Evolutionary conservation across 1,140 invertebrate genomes (phyloP).

Genomic region (Andrena cerasifolii): DNA sequence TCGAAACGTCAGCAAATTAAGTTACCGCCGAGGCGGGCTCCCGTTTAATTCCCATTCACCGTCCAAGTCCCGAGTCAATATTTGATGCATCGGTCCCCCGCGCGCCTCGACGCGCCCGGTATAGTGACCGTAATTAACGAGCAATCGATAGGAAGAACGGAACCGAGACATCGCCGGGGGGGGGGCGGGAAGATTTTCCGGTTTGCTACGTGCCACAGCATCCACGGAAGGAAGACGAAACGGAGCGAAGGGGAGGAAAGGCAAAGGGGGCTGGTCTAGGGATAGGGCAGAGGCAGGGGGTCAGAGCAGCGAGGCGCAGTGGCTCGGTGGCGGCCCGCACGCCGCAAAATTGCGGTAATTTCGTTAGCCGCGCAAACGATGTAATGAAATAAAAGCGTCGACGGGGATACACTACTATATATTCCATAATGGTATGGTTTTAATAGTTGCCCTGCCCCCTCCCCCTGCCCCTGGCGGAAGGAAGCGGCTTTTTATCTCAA

Average conservation of each 20-base stretch:
- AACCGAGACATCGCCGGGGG: slow-evolving; percentile 10
- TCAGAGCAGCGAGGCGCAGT: slow-evolving; percentile 8
- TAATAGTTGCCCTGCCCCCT: slow-evolving; percentile 57
- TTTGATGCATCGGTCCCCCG: slow-evolving; percentile 21
- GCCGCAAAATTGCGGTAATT: slow-evolving; percentile 71
- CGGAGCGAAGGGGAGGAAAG: background rate
- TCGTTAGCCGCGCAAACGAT: slow-evolving; percentile 67
- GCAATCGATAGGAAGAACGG: slow-evolving; percentile 29
- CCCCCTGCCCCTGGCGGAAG: slow-evolving; percentile 48
- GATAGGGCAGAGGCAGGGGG: background rate
- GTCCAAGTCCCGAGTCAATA: background rate
- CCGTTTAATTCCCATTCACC: background rate
- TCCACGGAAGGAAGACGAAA: slow-evolving; percentile 10
- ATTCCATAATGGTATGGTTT: slow-evolving; percentile 64
- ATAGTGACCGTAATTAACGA: slow-evolving; percentile 45
- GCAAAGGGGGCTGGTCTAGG: background rate
- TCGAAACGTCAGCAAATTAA: too few relatives aligned
- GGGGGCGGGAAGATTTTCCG: slow-evolving; percentile 28
- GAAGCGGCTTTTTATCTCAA: slow-evolving; percentile 60
- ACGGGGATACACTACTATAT: slow-evolving; percentile 47
- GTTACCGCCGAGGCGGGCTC: background rate
- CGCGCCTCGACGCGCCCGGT: background rate
- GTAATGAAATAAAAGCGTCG: slow-evolving; percentile 72
- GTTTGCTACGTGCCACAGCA: slow-evolving; percentile 5
- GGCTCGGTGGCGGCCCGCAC: slow-evolving; percentile 17